These are phyloP conservation scores for Maniola hyperantus DNA, from an alignment of 2,888 invertebrate genomes.

Conservation along the genomic window DNA sequence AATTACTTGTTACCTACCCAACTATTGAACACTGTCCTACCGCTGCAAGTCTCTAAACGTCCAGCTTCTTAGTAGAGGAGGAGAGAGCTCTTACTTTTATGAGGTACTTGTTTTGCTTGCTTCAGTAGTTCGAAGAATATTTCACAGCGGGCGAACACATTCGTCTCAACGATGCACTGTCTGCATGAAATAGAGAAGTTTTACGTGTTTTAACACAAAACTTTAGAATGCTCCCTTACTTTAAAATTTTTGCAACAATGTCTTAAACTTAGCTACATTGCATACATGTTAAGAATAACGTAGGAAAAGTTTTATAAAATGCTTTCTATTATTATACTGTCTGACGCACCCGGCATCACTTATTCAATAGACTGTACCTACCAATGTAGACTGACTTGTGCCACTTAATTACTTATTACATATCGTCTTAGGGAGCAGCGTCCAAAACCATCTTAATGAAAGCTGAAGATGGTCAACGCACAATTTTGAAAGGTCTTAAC, in stretches of 20 bases:
- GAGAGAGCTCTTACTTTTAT: constrained; percentile 52
- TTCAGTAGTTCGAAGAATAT: constrained; percentile 60
- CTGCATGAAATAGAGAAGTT: constrained; percentile 67
- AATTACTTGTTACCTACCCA: too few species aligned
- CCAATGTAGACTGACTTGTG: too few species aligned
- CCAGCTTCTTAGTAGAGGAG: not conserved
- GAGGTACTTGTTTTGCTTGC: constrained; percentile 60
- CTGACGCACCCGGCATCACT: too few species aligned
- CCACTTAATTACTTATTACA: too few species aligned
- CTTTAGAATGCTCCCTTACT: constrained; percentile 28
- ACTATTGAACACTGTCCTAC: not conserved
- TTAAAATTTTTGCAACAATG: constrained; percentile 30
- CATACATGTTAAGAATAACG: constrained; percentile 8
- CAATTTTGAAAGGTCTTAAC: too few species aligned
- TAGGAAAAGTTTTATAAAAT: not conserved
- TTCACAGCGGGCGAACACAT: constrained; percentile 61
- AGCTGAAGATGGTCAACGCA: too few species aligned
- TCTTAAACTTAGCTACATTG: constrained; percentile 21
- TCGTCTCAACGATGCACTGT: constrained; percentile 63
- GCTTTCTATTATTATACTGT: not conserved
- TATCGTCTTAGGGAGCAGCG: too few species aligned
- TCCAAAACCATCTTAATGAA: too few species aligned
- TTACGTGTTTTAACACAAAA: constrained; percentile 57
- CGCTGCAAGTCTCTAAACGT: not conserved
- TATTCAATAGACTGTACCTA: not conserved